Evolutionary conservation across 2,113 vertebrate genomes (phyloP).

Genomic region (Engystomops pustulosus): DNA sequence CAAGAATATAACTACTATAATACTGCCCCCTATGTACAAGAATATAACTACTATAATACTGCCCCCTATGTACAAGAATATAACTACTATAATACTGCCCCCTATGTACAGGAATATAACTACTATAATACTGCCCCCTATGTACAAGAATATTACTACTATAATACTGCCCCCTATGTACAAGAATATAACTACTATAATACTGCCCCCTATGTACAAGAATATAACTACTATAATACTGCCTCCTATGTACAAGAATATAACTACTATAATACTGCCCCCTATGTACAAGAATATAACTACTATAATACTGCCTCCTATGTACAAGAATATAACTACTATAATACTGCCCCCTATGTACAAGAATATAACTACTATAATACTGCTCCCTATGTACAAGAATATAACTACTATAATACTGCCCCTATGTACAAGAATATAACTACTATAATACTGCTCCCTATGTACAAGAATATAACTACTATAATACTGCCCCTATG

Average conservation of each 20-base stretch:
- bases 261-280: conserved; percentile 1
- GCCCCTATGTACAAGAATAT: neutral
- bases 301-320: neutral
- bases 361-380: neutral
- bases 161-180: neutral
- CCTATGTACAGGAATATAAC: no score
- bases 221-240: neutral
- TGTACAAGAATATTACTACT: no score
- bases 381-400: neutral
- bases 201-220: neutral
- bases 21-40: neutral
- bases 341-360: neutral
- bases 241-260: neutral
- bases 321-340: conserved; percentile 6
- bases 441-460: neutral
- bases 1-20: neutral
- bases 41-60: no score
- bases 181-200: conserved; percentile 6
- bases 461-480: neutral
- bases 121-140: no score
- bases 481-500: neutral
- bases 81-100: no score
- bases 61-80: no score
- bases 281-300: neutral
- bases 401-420: neutral